Percentiles rank a stretch among this genome's conserved stretches.
Evolutionary conservation across 2,888 invertebrate genomes (phyloP).

Genomic region (Eupithecia pulchellata): DNA sequence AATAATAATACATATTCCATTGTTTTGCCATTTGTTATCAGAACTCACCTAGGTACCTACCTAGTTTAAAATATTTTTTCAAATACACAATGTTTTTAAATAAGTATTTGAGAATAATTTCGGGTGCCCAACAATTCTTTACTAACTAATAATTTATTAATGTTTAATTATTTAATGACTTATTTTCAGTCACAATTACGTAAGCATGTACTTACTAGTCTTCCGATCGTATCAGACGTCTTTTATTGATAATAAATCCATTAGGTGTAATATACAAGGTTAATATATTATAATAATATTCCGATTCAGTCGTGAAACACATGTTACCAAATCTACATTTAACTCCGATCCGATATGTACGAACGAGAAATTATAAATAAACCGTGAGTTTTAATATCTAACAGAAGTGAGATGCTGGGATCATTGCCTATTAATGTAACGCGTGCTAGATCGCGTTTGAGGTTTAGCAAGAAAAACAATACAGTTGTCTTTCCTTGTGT

Average conservation of each 20-base stretch:
- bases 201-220: neutral
- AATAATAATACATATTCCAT: neutral
- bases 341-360: constrained; percentile 23
- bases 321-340: constrained; percentile 34
- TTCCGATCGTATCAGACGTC: constrained; percentile 1
- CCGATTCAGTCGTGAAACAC: constrained; percentile 31
- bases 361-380: constrained; percentile 37
- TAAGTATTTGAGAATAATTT: neutral
- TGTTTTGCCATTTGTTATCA: neutral
- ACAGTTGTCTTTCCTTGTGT: too few species aligned
- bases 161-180: neutral
- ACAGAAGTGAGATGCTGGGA: constrained; percentile 30
- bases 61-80: neutral
- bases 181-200: neutral
- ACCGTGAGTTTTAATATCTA: constrained; percentile 33
- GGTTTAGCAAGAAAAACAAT: too few species aligned
- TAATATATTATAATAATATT: constrained; percentile 39
- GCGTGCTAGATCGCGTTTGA: neutral
- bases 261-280: constrained; percentile 24
- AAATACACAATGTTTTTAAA: too few species aligned
- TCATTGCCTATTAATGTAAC: constrained; percentile 30
- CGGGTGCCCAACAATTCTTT: neutral
- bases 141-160: too few species aligned
- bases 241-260: constrained; percentile 13
- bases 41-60: neutral